A percentile compares a stretch with the other conserved stretches of the same genome.
phyloP scores from a whole-genome alignment of 2,113 vertebrate species.

The Corydoras sp. region DNA sequence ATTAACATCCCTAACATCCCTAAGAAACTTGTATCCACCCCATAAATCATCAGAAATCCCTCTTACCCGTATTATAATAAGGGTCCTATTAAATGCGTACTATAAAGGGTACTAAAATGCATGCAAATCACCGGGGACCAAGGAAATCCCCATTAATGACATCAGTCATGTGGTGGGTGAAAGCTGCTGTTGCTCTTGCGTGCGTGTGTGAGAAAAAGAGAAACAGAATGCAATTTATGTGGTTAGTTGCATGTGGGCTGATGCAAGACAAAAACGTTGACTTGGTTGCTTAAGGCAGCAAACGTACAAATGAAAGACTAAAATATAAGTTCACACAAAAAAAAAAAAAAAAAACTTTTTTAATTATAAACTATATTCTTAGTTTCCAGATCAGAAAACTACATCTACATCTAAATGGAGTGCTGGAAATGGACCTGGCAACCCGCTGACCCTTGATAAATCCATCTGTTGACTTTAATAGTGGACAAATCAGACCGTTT shows the following conservation, averaged over 20 bases:
- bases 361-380: not conserved
- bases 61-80: no score
- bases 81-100: no score
- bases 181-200: conserved; percentile 7
- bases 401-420: no score
- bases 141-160: conserved; percentile 43
- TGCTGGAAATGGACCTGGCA: no score
- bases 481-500: no score
- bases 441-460: no score
- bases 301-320: not conserved
- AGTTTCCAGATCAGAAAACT: not conserved
- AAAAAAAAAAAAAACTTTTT: not conserved
- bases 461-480: no score
- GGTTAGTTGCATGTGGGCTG: conserved; percentile 15
- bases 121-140: conserved; percentile 15
- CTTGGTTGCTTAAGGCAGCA: conserved; percentile 4
- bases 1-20: no score
- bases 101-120: not conserved
- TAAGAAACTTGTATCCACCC: no score
- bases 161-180: conserved; percentile 33
- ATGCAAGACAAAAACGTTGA: conserved; percentile 7
- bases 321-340: not conserved
- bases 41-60: no score
- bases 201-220: not conserved
- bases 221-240: conserved; percentile 1